Conservation (phyloP, 2,888 invertebrate species). For the Ophraella communa region DNA sequence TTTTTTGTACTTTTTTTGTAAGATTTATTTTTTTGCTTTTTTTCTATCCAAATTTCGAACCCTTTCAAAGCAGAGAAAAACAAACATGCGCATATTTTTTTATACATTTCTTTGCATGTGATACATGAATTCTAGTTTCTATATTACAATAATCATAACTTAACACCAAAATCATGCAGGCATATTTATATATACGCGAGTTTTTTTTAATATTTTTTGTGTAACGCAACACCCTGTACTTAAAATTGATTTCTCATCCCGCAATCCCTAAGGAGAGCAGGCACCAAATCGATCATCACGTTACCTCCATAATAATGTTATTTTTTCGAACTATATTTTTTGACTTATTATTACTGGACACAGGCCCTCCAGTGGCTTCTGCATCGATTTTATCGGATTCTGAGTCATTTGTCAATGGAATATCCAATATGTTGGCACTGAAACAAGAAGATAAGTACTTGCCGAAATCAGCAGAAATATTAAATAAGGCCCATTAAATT, state of each 20-base stretch:
- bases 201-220: conserved; percentile 29
- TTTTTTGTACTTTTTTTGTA: conserved; percentile 15
- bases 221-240: conserved; percentile 36
- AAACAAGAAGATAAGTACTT: conserved; percentile 33
- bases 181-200: conserved; percentile 28
- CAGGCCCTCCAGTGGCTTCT: conserved; percentile 43
- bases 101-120: conserved; percentile 31
- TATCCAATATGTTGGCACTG: conserved; percentile 61
- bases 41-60: neutral
- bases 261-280: conserved; percentile 31
- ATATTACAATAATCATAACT: conserved; percentile 37
- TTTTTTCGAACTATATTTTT: conserved; percentile 63
- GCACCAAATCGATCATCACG: conserved; percentile 60
- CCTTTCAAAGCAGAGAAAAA: conserved; percentile 33
- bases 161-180: conserved; percentile 36
- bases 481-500: too few species aligned
- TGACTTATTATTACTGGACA: conserved; percentile 49
- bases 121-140: conserved; percentile 37
- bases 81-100: conserved; percentile 22
- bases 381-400: conserved; percentile 51
- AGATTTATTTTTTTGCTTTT: conserved; percentile 9
- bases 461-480: neutral
- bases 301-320: conserved; percentile 68
- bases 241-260: conserved; percentile 34
- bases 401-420: conserved; percentile 55